Base-by-base conservation (phyloP, 2,113 vertebrate species). In the Atherinomorus stipes region DNA sequence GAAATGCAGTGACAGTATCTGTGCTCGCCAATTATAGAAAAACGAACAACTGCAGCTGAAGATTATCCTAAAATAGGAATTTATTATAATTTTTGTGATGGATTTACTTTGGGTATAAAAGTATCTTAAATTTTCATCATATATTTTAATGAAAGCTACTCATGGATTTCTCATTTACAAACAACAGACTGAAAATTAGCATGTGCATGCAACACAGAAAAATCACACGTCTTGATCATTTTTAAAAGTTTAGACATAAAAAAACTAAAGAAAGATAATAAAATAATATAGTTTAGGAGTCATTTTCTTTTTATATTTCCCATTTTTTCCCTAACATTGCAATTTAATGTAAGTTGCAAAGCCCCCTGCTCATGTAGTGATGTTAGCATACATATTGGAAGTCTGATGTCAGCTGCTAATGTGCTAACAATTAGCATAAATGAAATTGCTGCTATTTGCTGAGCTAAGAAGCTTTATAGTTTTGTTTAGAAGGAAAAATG, bases 1-100 rank as follows among this genome's bases (percentile, higher is more conserved):
- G 23, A 26, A 78, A 28, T 70, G 44, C 26, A 22, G 22, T 6
- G 58, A 74, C 74, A 52, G 7, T 59, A 79, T 74, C 54, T 78
- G 67, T 12, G 51, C 18, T 47, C n/a, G 44, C 44, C 18, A 47
- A n/a, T 47, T 47, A 19, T 18, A n/a, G 5, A 7, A 47, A 47
- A 15, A n/a, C 18, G n/a, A 47, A 54, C 10, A 40, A 37, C 58
- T n/a, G 9, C 19, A 4, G 31, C 47, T 19, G n/a, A 31, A 37
- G 18, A 64, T n/a, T 7, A 19, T 47, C 44, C 44, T 19, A 19
- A n/a, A 42, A 42, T 15, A 16, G 40, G 40, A 16, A 47, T 47
- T 45, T 19, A 47, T 47, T 45, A 45, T 10, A 18, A 47, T 42
- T 42, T 5, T 16, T 42, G 4, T 42, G 2, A 15, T 42, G 3